Conservation (phyloP, 2,797 vertebrate species). For the Allobates femoralis region DNA sequence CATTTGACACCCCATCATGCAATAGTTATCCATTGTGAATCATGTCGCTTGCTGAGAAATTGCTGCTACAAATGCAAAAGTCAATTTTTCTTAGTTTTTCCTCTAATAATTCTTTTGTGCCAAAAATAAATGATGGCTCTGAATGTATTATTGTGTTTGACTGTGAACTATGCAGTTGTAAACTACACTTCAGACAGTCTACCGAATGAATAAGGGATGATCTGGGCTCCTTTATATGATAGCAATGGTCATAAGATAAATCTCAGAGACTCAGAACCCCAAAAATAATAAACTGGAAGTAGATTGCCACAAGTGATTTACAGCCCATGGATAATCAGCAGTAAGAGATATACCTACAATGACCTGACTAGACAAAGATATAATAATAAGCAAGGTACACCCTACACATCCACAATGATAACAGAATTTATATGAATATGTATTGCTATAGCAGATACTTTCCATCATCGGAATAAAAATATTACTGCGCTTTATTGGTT, state of each 20-base stretch:
- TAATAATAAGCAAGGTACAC: slow-evolving; percentile 1
- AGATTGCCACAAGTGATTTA: slow-evolving; percentile 28
- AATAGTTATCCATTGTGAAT: background rate
- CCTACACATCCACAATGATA: background rate
- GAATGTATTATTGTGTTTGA: background rate
- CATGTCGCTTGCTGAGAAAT: background rate
- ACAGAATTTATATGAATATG: background rate
- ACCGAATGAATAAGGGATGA: background rate
- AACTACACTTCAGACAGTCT: background rate
- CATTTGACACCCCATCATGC: background rate
- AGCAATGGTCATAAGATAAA: slow-evolving; percentile 25
- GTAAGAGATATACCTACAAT: slow-evolving; percentile 17
- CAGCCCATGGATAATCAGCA: slow-evolving; percentile 11
- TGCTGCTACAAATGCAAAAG: background rate
- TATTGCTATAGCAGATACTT: background rate
- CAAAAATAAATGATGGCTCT: slow-evolving; percentile 6
- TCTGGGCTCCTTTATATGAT: slow-evolving; percentile 22
- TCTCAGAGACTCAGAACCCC: background rate
- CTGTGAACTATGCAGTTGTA: background rate
- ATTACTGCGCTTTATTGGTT: background rate
- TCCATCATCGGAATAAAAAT: background rate
- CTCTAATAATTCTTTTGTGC: background rate
- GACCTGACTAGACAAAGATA: slow-evolving; percentile 11
- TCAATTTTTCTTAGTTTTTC: background rate
- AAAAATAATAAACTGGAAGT: slow-evolving; percentile 24